Conservation (phyloP, 2,113 vertebrate genomes). For the Echinops telfairi region DNA sequence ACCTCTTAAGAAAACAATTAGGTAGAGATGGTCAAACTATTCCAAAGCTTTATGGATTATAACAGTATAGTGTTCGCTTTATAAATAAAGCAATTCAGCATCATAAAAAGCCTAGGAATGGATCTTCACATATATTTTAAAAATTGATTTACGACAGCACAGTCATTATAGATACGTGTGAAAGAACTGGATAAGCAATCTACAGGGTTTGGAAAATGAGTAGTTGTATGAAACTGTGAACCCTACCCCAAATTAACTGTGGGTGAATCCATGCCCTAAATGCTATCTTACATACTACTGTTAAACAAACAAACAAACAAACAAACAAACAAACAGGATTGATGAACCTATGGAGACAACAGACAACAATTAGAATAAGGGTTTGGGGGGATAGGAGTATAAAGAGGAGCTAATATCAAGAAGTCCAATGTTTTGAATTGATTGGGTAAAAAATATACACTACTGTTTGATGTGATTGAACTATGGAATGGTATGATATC, state of each 20-base stretch:
- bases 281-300: neutral
- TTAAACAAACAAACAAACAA: neutral
- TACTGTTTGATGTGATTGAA: too few species aligned
- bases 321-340: too few species aligned
- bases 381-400: too few species aligned
- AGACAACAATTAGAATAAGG: too few species aligned
- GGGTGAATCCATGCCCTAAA: neutral
- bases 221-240: neutral
- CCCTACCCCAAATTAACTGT: neutral
- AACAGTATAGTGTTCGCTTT: neutral
- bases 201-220: neutral
- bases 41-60: neutral
- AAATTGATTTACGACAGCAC: neutral
- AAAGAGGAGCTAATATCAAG: too few species aligned
- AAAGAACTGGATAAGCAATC: neutral
- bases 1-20: neutral
- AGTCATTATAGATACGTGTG: neutral
- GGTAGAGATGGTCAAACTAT: too few species aligned
- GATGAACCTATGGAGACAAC: neutral
- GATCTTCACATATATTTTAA: neutral
- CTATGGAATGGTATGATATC: too few species aligned
- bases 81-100: neutral
- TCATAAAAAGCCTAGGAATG: neutral
- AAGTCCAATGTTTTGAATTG: too few species aligned
- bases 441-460: too few species aligned